A percentile compares a stretch with the other conserved stretches of the same genome.
phyloP scores from a whole-genome alignment of 2,888 invertebrate genomes.

The Chelonus formosanus region DNA sequence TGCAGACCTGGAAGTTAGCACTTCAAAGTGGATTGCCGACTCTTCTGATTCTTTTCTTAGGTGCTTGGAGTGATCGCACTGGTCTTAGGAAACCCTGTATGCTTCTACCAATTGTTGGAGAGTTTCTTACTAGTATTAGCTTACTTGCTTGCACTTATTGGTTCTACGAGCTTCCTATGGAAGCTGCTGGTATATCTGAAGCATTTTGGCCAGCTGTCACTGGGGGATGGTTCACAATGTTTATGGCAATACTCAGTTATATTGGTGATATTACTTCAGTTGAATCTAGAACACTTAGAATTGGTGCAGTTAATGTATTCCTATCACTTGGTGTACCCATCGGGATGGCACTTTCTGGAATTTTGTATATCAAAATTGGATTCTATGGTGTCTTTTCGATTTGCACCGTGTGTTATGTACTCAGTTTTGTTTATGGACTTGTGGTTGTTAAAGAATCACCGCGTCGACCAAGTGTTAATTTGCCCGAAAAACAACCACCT shows the following conservation, averaged over 20 bases:
- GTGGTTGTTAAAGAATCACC: constrained; percentile 76
- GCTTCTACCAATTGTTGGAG: constrained; percentile 82
- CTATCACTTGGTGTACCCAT: constrained; percentile 88
- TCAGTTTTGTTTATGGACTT: constrained; percentile 79
- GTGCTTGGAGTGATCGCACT: constrained; percentile 71
- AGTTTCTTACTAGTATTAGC: constrained; percentile 80
- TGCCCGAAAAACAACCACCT: constrained; percentile 53
- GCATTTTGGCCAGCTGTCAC: constrained; percentile 84
- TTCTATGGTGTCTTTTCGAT: constrained; percentile 85
- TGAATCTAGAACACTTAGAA: constrained; percentile 83
- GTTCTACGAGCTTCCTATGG: constrained; percentile 82
- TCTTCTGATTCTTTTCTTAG: constrained; percentile 81
- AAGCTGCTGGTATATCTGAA: constrained; percentile 81
- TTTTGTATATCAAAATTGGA: constrained; percentile 79
- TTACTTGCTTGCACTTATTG: constrained; percentile 82
- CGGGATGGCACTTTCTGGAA: constrained; percentile 88
- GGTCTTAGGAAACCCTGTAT: constrained; percentile 83
- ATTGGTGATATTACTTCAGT: constrained; percentile 87
- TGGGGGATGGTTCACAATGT: constrained; percentile 89
- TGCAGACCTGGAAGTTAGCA: constrained; percentile 87
- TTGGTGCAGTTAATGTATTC: constrained; percentile 89
- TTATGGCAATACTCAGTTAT: constrained; percentile 90
- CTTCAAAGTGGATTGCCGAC: constrained; percentile 86
- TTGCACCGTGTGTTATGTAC: constrained; percentile 77
- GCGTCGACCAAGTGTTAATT: constrained; percentile 48